These are phyloP conservation scores for Apodemia duryi DNA, from an alignment of 2,888 invertebrate species.

Conservation along the genomic window DNA sequence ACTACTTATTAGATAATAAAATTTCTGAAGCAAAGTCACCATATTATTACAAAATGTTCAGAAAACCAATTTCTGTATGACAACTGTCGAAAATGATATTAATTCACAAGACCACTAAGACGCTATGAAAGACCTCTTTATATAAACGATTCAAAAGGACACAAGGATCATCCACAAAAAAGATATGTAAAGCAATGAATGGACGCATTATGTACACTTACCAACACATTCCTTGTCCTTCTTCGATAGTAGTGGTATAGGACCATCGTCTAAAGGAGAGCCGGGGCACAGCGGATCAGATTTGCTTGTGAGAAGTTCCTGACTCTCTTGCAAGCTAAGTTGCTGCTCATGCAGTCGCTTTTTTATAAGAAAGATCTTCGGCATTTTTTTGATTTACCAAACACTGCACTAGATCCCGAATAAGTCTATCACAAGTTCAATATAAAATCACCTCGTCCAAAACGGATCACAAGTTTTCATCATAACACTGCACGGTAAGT, in stretches of 20 bases:
- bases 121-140: constrained; percentile 29
- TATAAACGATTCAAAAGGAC: constrained; percentile 31
- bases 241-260: constrained; percentile 81
- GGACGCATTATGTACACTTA: constrained; percentile 46
- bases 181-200: constrained; percentile 37
- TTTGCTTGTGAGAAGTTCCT: constrained; percentile 85
- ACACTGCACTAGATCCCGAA: constrained; percentile 71
- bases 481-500: constrained; percentile 71
- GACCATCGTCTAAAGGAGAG: constrained; percentile 78
- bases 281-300: constrained; percentile 81
- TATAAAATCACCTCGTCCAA: constrained; percentile 49
- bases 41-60: not conserved
- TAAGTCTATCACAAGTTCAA: constrained; percentile 65
- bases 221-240: constrained; percentile 66
- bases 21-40: not conserved
- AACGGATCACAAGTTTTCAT: constrained; percentile 57
- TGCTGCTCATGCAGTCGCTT: constrained; percentile 95
- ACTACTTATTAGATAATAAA: not conserved
- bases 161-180: constrained; percentile 29
- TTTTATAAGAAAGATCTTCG: constrained; percentile 95
- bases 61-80: no score
- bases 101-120: not conserved
- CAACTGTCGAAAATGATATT: no score
- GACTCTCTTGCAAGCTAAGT: constrained; percentile 88
- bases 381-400: constrained; percentile 81